Evolutionary conservation across 2,113 vertebrate species (phyloP).

Genomic region (Bos indicus): DNA sequence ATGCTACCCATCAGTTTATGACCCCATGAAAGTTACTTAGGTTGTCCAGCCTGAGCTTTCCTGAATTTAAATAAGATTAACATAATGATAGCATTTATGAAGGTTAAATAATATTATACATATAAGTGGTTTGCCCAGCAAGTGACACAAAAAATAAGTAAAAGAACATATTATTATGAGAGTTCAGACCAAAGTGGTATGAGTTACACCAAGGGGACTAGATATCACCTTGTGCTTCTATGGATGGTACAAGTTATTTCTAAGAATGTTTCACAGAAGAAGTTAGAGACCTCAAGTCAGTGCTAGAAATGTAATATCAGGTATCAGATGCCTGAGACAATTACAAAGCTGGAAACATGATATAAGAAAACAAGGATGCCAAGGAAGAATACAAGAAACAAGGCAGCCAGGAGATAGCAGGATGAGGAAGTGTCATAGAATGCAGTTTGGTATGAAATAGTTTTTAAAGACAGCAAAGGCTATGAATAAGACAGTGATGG

Average conservation of each 20-base stretch:
- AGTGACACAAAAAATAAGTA: background rate
- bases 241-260: fast-evolving
- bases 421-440: background rate
- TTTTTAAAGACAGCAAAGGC: background rate
- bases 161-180: background rate
- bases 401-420: background rate
- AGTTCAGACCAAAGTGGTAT: background rate
- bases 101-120: background rate
- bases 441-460: background rate
- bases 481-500: background rate
- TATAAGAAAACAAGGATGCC: background rate
- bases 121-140: background rate
- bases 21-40: background rate
- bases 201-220: too few species aligned
- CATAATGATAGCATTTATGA: background rate
- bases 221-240: background rate
- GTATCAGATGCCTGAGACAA: background rate
- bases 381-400: background rate
- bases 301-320: background rate
- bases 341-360: background rate
- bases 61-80: background rate
- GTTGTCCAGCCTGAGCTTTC: background rate
- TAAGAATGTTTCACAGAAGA: background rate
- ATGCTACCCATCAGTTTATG: background rate
- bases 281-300: background rate